Evolutionary conservation across 1,140 invertebrate species (phyloP).

Genomic region (Brevipalpus yothersi): DNA sequence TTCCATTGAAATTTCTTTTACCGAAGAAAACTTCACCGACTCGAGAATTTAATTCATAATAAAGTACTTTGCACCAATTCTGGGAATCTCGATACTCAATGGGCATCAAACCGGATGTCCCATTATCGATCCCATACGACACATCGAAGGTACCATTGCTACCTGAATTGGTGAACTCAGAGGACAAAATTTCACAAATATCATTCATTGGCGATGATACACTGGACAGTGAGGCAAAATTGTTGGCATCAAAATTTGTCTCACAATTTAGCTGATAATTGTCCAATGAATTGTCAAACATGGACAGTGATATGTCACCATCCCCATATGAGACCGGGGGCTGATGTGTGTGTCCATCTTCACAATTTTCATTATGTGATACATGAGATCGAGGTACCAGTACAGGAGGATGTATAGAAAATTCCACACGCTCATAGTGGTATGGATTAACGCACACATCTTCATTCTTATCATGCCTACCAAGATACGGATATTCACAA

Average conservation of each 20-base stretch:
- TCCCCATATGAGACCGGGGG: no score
- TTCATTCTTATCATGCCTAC: conserved; percentile 20
- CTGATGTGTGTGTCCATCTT: no score
- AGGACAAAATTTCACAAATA: no score
- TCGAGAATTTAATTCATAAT: conserved; percentile 32
- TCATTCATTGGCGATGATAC: no score
- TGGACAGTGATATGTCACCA: background rate
- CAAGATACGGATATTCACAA: conserved; percentile 27
- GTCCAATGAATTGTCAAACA: background rate
- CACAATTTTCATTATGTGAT: no score
- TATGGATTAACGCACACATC: conserved; percentile 92
- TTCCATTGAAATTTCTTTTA: conserved; percentile 2
- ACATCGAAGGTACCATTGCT: no score
- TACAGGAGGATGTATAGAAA: conserved; percentile 68
- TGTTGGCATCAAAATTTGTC: background rate
- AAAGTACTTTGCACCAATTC: conserved; percentile 40
- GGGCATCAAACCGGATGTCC: conserved; percentile 46
- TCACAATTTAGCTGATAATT: background rate
- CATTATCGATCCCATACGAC: no score
- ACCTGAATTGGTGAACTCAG: no score
- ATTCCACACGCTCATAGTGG: conserved; percentile 85
- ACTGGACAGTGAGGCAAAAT: no score
- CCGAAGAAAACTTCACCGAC: conserved; percentile 30
- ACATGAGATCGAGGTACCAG: conserved; percentile 84
- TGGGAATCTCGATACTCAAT: conserved; percentile 91